phyloP scores from a whole-genome alignment of 37 sponge, comb jelly and placozoan genomes.

The Bolinopsis microptera region DNA sequence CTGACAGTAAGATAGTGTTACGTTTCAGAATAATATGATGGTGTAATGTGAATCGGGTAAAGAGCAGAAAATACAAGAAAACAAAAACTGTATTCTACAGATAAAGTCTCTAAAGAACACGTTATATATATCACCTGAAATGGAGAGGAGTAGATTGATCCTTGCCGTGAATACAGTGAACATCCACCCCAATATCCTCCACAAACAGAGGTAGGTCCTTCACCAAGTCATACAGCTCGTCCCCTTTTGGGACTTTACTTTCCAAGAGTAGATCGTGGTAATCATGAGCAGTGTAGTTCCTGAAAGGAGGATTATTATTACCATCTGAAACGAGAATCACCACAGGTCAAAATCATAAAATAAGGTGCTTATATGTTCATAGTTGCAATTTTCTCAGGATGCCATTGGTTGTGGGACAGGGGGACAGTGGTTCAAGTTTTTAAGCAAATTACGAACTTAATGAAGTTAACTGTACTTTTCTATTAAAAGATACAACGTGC shows the following conservation, averaged over 20 bases:
- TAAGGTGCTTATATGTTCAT: slow-evolving; percentile 70
- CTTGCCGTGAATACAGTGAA: slow-evolving; percentile 76
- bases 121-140: slow-evolving; percentile 62
- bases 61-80: no score
- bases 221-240: slow-evolving; percentile 72
- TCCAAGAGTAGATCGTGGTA: slow-evolving; percentile 76
- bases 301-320: slow-evolving; percentile 66
- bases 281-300: slow-evolving; percentile 80
- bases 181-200: slow-evolving; percentile 76
- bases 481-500: no score
- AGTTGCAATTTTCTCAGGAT: slow-evolving; percentile 74
- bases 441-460: no score
- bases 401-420: slow-evolving; percentile 71
- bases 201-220: slow-evolving; percentile 55
- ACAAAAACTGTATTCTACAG: background rate
- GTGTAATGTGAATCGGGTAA: no score
- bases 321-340: no score
- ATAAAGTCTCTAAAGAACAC: no score
- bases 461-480: no score
- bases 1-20: background rate
- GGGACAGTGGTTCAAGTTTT: no score
- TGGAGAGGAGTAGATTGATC: slow-evolving; percentile 70
- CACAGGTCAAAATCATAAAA: no score
- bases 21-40: no score
- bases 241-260: slow-evolving; percentile 69